phyloP scores from a whole-genome alignment of 2,113 vertebrate species.

The Antennarius striatus region DNA sequence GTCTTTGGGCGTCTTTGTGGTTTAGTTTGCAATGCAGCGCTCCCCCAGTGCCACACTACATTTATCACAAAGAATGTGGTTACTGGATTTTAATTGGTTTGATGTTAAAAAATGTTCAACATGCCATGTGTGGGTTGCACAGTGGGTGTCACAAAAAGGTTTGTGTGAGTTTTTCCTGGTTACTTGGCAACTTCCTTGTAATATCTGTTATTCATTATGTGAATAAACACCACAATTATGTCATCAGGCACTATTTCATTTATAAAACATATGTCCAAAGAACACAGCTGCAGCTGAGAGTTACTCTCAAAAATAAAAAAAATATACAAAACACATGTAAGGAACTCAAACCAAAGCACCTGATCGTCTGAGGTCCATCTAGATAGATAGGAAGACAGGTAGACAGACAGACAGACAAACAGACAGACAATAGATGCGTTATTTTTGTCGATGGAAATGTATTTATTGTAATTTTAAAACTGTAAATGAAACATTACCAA shows the following conservation, averaged over 20 bases:
- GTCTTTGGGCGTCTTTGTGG: slow-evolving; percentile 4
- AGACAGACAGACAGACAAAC: no score
- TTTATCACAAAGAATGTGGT: neutral
- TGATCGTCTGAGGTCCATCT: no score
- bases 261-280: slow-evolving; percentile 12
- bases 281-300: neutral
- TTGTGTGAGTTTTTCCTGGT: slow-evolving; percentile 1
- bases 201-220: no score
- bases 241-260: no score
- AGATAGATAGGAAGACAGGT: no score
- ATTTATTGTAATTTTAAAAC: no score
- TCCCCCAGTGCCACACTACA: slow-evolving; percentile 5
- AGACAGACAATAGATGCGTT: no score
- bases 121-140: slow-evolving; percentile 11
- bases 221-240: no score
- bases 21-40: slow-evolving; percentile 10
- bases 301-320: neutral
- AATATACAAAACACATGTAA: neutral
- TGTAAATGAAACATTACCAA: no score
- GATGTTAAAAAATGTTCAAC: slow-evolving; percentile 16
- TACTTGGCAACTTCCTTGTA: neutral
- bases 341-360: neutral
- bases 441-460: no score
- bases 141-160: no score
- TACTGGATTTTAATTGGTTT: slow-evolving; percentile 9